These are phyloP conservation scores for Poeciliopsis occidentalis DNA, from an alignment of 2,113 vertebrate genomes.

Conservation along the genomic window DNA sequence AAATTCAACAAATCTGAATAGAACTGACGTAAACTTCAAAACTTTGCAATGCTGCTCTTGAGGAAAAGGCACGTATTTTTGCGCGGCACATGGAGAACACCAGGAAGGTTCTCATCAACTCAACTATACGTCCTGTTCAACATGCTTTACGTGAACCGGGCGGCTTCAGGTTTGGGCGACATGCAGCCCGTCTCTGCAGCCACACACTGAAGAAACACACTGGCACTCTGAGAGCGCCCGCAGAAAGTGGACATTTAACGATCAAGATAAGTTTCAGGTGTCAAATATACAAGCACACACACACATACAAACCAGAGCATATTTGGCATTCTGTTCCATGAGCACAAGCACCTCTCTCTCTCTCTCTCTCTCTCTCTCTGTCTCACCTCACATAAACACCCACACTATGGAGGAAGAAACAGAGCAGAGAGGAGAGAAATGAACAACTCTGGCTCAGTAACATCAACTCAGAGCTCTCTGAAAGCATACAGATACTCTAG, in stretches of 20 bases:
- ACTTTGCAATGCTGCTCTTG: conserved; percentile 38
- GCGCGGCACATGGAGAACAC: not conserved
- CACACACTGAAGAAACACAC: conserved; percentile 14
- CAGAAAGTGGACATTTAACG: conserved; percentile 50
- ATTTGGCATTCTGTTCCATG: conserved; percentile 45
- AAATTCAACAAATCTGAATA: not conserved
- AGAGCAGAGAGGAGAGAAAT: conserved; percentile 12
- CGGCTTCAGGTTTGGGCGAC: conserved; percentile 16
- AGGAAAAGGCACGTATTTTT: conserved; percentile 14
- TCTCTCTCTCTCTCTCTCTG: no score
- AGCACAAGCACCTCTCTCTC: conserved; percentile 12
- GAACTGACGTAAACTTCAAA: conserved; percentile 35
- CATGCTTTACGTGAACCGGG: conserved; percentile 45
- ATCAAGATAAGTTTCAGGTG: conserved; percentile 46
- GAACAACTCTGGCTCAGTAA: conserved; percentile 35
- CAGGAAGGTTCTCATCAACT: conserved; percentile 66
- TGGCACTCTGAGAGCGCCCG: conserved; percentile 29
- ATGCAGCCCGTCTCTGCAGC: conserved; percentile 2
- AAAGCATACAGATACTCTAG: conserved; percentile 22
- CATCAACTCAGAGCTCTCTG: conserved; percentile 30
- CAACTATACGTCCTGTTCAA: conserved; percentile 62
- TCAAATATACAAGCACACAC: conserved; percentile 30
- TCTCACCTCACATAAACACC: conserved; percentile 11
- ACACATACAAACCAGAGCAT: not conserved
- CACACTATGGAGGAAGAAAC: conserved; percentile 10